Base-by-base conservation (phyloP, 2,888 invertebrate genomes). In the Chorisops tibialis region DNA sequence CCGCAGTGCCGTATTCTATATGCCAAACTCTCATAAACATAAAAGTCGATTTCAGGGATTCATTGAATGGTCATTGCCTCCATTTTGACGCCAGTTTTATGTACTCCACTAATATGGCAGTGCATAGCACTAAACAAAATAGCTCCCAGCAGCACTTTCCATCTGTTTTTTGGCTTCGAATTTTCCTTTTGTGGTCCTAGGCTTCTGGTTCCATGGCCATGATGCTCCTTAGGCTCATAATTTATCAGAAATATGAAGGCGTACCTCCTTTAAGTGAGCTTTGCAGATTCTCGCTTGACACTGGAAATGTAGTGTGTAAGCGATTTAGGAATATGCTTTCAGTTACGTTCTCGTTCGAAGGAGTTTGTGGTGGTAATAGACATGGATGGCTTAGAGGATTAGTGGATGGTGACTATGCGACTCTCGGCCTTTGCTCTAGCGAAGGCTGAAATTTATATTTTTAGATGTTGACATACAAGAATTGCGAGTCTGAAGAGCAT, bases 1-100 rank as follows among this genome's bases (percentile, higher is more conserved):
- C 45, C 56, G 35, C 56, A 56, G 43, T 19, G 43, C n/a, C 30
- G 43, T 35, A 56, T 45, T 45, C 45, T 43, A 56, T 45, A 56
- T 43, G 56, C 30, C 30, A 43, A 43, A 56, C 19, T 19, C 43
- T 16, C 45, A 56, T 30, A 35, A 45, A 39, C 30, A n/a, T 56
- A 24, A 56, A 56, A 56, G 45, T 56, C 56, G 30, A 56, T 56
- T 45, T 45, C 30, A 30, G 30, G 30, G 30, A 30, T 30, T 24
- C 45, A 14, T 43, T 30, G 56, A 24, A 45, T 45, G 18, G 43
- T 43, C 56, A 56, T 56, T 30, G 41, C 43, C 43, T 30, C 43
- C 56, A 45, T 56, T 56, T 56, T 39, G 56, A 30, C 56, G 56
- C 56, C 56, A 54, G 14, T 54, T 54, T 54, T 54, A 30, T 45